phyloP scores from a whole-genome alignment of 2,888 invertebrate genomes.

The Mesorhabditis belari region DNA sequence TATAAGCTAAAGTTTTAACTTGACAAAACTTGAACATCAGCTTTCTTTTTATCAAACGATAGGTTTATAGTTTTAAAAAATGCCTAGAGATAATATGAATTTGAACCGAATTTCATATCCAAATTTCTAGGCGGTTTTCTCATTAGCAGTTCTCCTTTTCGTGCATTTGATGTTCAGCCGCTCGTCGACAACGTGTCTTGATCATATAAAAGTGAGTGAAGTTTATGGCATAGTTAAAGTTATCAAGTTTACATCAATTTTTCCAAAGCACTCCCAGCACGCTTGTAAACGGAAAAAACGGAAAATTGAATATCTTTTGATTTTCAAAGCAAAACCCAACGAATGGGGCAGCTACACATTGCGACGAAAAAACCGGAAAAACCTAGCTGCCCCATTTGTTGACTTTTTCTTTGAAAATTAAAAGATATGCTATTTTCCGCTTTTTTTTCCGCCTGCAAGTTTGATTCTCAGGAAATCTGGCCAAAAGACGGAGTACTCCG shows the following conservation, averaged over 20 bases:
- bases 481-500: constrained; percentile 70
- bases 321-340: too few species aligned
- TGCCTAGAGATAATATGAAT: background rate
- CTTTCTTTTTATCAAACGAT: background rate
- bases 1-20: background rate
- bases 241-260: too few species aligned
- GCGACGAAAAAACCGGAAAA: too few species aligned
- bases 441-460: too few species aligned
- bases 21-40: background rate
- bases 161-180: constrained; percentile 89
- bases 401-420: too few species aligned
- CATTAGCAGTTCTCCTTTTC: constrained; percentile 83
- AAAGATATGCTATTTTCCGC: too few species aligned
- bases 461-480: background rate
- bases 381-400: too few species aligned
- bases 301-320: too few species aligned
- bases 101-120: constrained; percentile 7
- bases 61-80: background rate
- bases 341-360: too few species aligned
- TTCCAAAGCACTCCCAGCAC: too few species aligned
- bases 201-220: constrained; percentile 59
- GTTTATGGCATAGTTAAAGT: too few species aligned
- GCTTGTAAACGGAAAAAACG: too few species aligned
- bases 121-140: constrained; percentile 66
- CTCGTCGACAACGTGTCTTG: constrained; percentile 84